These are phyloP conservation scores for Helicoverpa armigera DNA, from an alignment of 1,140 invertebrate species.

Conservation along the genomic window DNA sequence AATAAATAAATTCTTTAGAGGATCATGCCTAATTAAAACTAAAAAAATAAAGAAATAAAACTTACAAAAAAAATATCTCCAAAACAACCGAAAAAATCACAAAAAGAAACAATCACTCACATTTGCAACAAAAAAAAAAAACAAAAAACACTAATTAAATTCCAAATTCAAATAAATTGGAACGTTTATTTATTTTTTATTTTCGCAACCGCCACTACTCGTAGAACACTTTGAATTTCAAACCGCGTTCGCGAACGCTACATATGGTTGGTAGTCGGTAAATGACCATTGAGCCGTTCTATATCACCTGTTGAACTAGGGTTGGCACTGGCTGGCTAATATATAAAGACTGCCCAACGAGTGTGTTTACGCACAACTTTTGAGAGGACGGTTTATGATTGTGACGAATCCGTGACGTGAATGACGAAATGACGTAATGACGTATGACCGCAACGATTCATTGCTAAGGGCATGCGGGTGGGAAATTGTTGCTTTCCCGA, in stretches of 20 bases:
- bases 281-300: slow-evolving; percentile 66
- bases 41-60: slow-evolving; percentile 21
- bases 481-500: background rate
- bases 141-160: slow-evolving; percentile 12
- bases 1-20: too few species aligned
- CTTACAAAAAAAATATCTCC: background rate
- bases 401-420: background rate
- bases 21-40: background rate
- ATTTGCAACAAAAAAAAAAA: slow-evolving; percentile 11
- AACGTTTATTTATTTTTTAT: slow-evolving; percentile 25
- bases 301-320: slow-evolving; percentile 63
- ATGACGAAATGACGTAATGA: background rate
- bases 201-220: slow-evolving; percentile 35
- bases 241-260: slow-evolving; percentile 67
- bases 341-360: slow-evolving; percentile 4
- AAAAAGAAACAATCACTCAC: background rate
- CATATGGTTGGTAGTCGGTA: slow-evolving; percentile 70
- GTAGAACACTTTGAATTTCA: slow-evolving; percentile 60
- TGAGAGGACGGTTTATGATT: background rate
- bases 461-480: background rate
- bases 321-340: slow-evolving; percentile 17
- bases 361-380: slow-evolving; percentile 23
- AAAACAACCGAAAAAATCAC: background rate
- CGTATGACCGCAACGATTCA: background rate
- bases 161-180: slow-evolving; percentile 18